Percentiles rank a stretch among this genome's conserved stretches.
These are phyloP conservation scores for Hetaerina titia DNA, from an alignment of 2,888 invertebrate genomes.

Conservation along the genomic window DNA sequence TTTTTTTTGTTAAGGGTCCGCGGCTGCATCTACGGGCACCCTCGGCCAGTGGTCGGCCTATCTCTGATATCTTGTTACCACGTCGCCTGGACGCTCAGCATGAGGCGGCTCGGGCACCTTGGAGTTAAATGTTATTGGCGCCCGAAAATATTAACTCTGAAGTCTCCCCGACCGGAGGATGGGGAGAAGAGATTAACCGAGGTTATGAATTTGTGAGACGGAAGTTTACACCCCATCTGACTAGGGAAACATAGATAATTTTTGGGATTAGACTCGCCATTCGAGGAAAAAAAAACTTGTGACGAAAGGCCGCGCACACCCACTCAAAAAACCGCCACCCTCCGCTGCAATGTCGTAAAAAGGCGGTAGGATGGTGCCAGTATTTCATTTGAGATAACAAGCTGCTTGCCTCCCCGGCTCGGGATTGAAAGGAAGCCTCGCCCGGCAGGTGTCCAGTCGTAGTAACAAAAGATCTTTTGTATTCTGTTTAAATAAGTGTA, in stretches of 20 bases:
- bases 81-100: conserved; percentile 46
- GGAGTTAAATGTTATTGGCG: conserved; percentile 61
- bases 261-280: background rate
- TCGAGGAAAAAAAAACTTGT: background rate
- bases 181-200: conserved; percentile 3
- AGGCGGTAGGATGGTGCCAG: background rate
- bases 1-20: conserved; percentile 35
- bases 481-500: background rate
- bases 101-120: conserved; percentile 17
- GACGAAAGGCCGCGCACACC: background rate
- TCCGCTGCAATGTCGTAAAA: no score
- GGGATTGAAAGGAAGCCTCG: conserved; percentile 25
- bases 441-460: background rate
- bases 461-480: background rate
- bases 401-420: background rate
- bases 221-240: background rate
- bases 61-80: conserved; percentile 61
- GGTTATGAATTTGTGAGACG: background rate
- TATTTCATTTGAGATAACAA: background rate
- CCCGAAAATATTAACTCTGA: conserved; percentile 50
- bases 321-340: no score
- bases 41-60: conserved; percentile 28
- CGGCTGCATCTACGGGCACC: conserved; percentile 28
- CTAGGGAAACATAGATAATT: background rate
- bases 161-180: background rate